Evolutionary conservation across 1,140 invertebrate species (phyloP), one percentile per base, ranked within the genome.

Genomic region (Procambarus virginalis): DNA sequence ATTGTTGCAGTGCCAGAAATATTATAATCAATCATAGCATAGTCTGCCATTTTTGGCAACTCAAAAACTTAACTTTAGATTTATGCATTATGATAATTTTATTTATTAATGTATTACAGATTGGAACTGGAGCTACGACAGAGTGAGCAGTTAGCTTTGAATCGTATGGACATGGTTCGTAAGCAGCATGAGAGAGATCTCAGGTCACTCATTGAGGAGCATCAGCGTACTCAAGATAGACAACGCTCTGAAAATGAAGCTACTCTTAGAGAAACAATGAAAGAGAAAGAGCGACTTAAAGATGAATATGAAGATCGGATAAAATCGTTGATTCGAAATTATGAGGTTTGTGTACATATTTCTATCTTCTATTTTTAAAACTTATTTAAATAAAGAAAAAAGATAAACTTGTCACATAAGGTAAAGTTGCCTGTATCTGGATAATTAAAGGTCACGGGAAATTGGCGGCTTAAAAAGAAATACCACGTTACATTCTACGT

Each of bases 51-150:
- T 34, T 34, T 34, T 34, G 34, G 34, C 34, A 34, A 34, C 34
- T 34, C 34, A 34, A 34, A 34, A 34, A 34, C 34, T 34, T 34
- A 34, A 34, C 34, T 34, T 34, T 34, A 34, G 34, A 34, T 34
- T 34, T 34, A 34, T 34, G 34, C 34, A 34, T 34, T 1, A 34
- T 34, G 34, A 34, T 34, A 34, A 34, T 34, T 34, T 34, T 34
- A 34, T 34, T 34, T 34, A 34, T 34, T 34, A 34, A 34, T 34
- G 34, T 34, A 34, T 34, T 34, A 3, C 48, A 91, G 90, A 73
- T 46, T 91, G 58, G 90, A 91, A 51, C 12, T 91, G 76, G 90
- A 91, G 80, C 14, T 91, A 20, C 85, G 86, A 45, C 90, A 87
- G 60, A 73, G 84, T 22, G 90, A 91, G 46, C 90, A 91, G 73